Evolutionary conservation across 1,140 invertebrate species (phyloP).

Genomic region (Mycetomoellerius zeteki): DNA sequence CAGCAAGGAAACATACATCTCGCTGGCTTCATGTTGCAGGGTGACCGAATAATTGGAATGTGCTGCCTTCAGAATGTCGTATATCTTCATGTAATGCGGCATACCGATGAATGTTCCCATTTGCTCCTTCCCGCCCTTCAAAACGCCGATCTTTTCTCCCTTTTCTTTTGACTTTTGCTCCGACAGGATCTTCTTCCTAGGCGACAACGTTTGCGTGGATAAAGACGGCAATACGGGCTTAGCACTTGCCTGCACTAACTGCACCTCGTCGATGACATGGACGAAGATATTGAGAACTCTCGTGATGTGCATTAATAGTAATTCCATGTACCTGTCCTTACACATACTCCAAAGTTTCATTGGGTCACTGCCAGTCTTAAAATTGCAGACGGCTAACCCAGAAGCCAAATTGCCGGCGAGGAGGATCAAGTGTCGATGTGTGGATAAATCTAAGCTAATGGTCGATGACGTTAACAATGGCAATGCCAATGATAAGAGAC

Average conservation of each 20-base stretch:
- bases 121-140: slow-evolving; percentile 77
- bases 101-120: slow-evolving; percentile 90
- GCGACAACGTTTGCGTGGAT: slow-evolving; percentile 87
- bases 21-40: slow-evolving; percentile 90
- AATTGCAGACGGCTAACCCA: slow-evolving; percentile 86
- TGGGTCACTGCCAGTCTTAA: slow-evolving; percentile 73
- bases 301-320: slow-evolving; percentile 90
- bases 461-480: slow-evolving; percentile 88
- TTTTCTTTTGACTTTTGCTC: slow-evolving; percentile 82
- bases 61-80: slow-evolving; percentile 91
- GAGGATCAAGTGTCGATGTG: slow-evolving; percentile 89
- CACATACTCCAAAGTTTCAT: slow-evolving; percentile 87
- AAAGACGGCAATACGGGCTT: slow-evolving; percentile 88
- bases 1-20: slow-evolving; percentile 92
- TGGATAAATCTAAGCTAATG: slow-evolving; percentile 89
- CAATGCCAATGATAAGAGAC: slow-evolving; percentile 85
- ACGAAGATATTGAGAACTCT: slow-evolving; percentile 92
- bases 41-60: slow-evolving; percentile 94
- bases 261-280: slow-evolving; percentile 92
- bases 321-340: slow-evolving; percentile 88
- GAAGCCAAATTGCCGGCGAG: slow-evolving; percentile 90
- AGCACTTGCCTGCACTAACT: slow-evolving; percentile 63
- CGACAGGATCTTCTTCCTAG: slow-evolving; percentile 84
- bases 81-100: slow-evolving; percentile 93
- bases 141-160: slow-evolving; percentile 73